Conservation (phyloP, 2,888 invertebrate genomes). For the Tiliacea aurago region DNA sequence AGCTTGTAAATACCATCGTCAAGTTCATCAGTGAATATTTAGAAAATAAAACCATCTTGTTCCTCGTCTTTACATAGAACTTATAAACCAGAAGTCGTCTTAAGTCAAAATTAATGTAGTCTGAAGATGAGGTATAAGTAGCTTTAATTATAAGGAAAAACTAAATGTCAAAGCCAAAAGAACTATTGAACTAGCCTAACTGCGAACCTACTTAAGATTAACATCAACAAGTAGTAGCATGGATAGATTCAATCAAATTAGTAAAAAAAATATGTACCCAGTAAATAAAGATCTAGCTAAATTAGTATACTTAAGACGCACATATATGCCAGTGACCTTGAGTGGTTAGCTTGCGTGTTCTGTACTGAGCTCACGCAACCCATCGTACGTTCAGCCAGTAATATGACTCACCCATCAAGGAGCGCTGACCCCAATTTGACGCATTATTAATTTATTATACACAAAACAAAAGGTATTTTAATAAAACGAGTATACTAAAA, state of each 20-base stretch:
- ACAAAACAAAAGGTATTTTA: no score
- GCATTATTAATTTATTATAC: no score
- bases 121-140: background rate
- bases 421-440: no score
- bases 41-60: background rate
- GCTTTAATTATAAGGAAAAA: background rate
- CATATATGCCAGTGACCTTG: no score
- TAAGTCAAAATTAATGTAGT: background rate
- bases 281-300: background rate
- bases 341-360: no score
- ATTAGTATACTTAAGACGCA: background rate
- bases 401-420: no score
- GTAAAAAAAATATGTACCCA: background rate
- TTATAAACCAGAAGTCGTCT: background rate
- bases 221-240: background rate
- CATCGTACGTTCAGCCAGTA: no score
- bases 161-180: slow-evolving; percentile 3
- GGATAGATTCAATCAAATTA: background rate
- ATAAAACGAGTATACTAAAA: no score
- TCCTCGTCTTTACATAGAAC: background rate
- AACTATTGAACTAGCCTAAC: slow-evolving; percentile 4
- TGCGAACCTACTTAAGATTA: background rate
- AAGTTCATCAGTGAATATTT: background rate
- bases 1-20: background rate
- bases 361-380: no score